A percentile compares a stretch with the other conserved stretches of the same genome.
Conservation (phyloP, 2,113 vertebrate genomes). For the Centrocercus urophasianus region DNA sequence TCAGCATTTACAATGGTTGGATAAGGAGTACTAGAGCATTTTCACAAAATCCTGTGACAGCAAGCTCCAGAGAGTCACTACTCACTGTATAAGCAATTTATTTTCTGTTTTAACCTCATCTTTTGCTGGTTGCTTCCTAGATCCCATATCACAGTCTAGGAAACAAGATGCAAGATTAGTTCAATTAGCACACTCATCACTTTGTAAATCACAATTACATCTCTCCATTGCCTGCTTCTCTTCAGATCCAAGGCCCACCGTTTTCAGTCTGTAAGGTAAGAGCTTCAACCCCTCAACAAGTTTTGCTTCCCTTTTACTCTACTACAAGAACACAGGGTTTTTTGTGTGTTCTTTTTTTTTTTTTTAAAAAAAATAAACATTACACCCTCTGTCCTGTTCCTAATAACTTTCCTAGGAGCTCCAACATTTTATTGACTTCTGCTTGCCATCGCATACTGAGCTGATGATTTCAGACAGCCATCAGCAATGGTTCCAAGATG, state of each 20-base stretch:
- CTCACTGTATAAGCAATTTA: background rate
- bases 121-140: background rate
- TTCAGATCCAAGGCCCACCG: background rate
- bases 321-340: background rate
- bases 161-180: background rate
- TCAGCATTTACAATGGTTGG: background rate
- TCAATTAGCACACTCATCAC: background rate
- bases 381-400: background rate
- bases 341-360: background rate
- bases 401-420: background rate
- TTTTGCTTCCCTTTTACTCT: background rate
- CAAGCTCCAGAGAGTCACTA: background rate
- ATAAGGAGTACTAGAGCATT: background rate
- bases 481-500: background rate
- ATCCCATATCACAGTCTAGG: background rate
- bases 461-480: slow-evolving; percentile 31
- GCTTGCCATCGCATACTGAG: slow-evolving; percentile 21
- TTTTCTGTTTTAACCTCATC: background rate
- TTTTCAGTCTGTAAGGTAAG: background rate
- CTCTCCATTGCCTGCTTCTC: background rate
- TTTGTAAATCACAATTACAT: background rate
- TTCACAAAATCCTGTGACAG: background rate
- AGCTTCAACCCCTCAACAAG: background rate
- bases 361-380: background rate
- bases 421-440: background rate